Conservation (phyloP, 2,888 invertebrate genomes). For the Scelioninae gen. 2 region DNA sequence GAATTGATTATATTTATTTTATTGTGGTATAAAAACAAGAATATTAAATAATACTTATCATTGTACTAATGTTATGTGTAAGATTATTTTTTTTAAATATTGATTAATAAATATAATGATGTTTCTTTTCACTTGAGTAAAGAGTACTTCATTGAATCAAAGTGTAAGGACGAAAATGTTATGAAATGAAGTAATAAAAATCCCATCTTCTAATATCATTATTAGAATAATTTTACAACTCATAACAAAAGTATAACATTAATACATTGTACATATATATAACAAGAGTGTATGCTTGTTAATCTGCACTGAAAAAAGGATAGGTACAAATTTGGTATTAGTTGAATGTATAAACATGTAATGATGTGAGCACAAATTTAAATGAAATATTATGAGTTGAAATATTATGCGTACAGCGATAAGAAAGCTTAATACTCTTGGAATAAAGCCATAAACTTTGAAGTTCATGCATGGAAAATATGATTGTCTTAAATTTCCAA, state of each 20-base stretch:
- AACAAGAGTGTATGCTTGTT: constrained; percentile 31
- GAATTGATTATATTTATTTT: no score
- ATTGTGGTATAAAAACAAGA: no score
- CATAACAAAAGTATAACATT: constrained; percentile 39
- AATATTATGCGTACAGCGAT: constrained; percentile 33
- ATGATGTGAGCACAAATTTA: constrained; percentile 54
- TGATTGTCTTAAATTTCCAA: no score
- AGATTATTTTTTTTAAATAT: no score
- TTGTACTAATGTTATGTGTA: no score
- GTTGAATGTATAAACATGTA: constrained; percentile 33
- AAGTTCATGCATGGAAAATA: no score
- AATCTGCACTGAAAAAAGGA: constrained; percentile 29
- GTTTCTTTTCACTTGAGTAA: no score
- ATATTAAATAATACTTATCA: no score
- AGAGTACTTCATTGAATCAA: no score
- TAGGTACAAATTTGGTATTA: constrained; percentile 36
- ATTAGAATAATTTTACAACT: background rate
- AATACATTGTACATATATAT: constrained; percentile 23
- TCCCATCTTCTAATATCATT: constrained; percentile 29
- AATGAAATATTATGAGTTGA: constrained; percentile 27
- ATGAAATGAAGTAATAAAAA: constrained; percentile 23
- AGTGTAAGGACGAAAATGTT: no score
- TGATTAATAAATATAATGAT: no score
- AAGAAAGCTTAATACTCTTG: constrained; percentile 5
- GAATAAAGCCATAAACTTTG: background rate